Evolutionary conservation across 2,888 invertebrate species (phyloP).

Genomic region (Quadriops clusia): DNA sequence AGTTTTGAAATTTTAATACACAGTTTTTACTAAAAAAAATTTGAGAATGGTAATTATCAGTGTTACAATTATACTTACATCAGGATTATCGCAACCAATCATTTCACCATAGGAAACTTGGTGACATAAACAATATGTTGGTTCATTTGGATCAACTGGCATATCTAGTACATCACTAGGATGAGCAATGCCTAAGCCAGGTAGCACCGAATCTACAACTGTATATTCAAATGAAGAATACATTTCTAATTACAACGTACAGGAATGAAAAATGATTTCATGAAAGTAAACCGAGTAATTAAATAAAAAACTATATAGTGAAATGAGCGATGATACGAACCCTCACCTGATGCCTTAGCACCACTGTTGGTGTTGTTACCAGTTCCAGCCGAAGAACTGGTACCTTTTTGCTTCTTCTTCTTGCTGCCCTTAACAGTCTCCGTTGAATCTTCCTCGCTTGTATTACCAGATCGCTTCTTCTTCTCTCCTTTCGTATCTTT

Average conservation of each 20-base stretch:
- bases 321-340: slow-evolving; percentile 32
- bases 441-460: slow-evolving; percentile 39
- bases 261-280: too few relatives aligned
- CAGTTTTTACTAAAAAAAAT: slow-evolving; percentile 5
- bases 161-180: slow-evolving; percentile 83
- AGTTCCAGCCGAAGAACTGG: slow-evolving; percentile 20
- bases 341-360: slow-evolving; percentile 34
- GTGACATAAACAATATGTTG: slow-evolving; percentile 95
- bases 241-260: too few relatives aligned
- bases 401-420: slow-evolving; percentile 49
- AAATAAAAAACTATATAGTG: not conserved
- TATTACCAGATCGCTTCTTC: slow-evolving; percentile 42
- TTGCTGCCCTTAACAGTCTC: slow-evolving; percentile 35
- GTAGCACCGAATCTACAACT: slow-evolving; percentile 36
- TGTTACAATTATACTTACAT: slow-evolving; percentile 42
- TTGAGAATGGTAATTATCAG: slow-evolving; percentile 2
- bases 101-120: slow-evolving; percentile 95
- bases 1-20: slow-evolving; percentile 9
- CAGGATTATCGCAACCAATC: slow-evolving; percentile 92
- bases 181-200: slow-evolving; percentile 53
- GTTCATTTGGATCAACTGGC: slow-evolving; percentile 96
- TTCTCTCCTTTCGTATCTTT: slow-evolving; percentile 51
- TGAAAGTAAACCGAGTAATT: not conserved
- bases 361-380: slow-evolving; percentile 27
- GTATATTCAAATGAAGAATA: too few relatives aligned